Evolutionary conservation across 1,140 invertebrate genomes (phyloP).

Genomic region (Dinothrombium tinctorium): DNA sequence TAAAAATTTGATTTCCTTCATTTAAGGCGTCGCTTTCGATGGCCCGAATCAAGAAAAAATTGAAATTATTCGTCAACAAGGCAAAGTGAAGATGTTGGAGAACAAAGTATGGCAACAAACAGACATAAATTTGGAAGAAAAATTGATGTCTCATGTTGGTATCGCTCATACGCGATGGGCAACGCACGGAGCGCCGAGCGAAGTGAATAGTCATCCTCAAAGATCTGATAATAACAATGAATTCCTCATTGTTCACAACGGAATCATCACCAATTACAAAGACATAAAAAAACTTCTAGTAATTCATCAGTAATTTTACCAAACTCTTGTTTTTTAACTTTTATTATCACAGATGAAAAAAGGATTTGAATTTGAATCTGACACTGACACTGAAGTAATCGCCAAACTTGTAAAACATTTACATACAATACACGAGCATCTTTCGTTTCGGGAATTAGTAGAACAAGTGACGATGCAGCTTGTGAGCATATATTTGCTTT

Average conservation of each 20-base stretch:
- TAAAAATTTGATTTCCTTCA: conserved; percentile 11
- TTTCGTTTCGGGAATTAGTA: conserved; percentile 79
- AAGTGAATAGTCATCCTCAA: conserved; percentile 87
- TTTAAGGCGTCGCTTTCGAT: conserved; percentile 85
- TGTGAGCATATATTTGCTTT: conserved; percentile 28
- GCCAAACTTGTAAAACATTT: conserved; percentile 90
- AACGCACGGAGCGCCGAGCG: conserved; percentile 84
- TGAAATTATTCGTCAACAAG: conserved; percentile 62
- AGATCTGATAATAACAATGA: conserved; percentile 63
- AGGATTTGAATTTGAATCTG: conserved; percentile 86
- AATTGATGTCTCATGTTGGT: conserved; percentile 57
- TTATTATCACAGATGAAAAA: conserved; percentile 35
- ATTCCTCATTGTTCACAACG: conserved; percentile 97
- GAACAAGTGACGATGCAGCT: conserved; percentile 91
- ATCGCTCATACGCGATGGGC: conserved; percentile 99
- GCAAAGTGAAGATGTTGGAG: conserved; percentile 78
- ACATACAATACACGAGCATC: conserved; percentile 59
- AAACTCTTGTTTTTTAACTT: not conserved
- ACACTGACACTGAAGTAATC: conserved; percentile 95
- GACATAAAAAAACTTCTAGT: conserved; percentile 82
- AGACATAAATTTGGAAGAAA: conserved; percentile 30
- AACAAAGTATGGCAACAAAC: conserved; percentile 44
- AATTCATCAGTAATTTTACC: conserved; percentile 14
- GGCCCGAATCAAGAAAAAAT: conserved; percentile 43
- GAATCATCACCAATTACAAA: conserved; percentile 97